Evolutionary conservation across 2,797 vertebrate genomes (phyloP), one percentile per base, ranked within the genome.

Genomic region (Karalla daura): DNA sequence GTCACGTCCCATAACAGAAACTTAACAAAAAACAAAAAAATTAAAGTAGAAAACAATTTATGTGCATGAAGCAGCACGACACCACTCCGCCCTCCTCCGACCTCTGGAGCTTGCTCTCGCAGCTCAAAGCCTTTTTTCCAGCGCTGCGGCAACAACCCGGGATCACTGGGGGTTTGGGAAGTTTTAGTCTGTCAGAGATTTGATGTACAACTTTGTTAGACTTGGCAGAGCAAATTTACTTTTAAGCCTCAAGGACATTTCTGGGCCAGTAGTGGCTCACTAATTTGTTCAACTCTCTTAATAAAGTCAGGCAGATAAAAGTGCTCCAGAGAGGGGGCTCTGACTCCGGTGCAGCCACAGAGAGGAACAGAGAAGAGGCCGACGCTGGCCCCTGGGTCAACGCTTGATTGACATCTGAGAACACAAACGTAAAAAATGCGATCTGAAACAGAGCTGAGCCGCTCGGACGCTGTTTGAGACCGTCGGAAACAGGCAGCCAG

Each of bases 231-330:
- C 32, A 74, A 50, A 70, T 71, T 55, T 55, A 67, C 53, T 79
- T 60, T 62, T 37, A 74, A 77, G 54, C 45, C 63, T 81, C 61
- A 72, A 74, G 70, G 73, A 76, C 64, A 62, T 73, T 79, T 68
- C 67, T 62, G 47, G 66, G 65, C 51, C 35, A 36, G 66, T 7
- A 40, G 41, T 40, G 39, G 54, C 52, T 69, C 55, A 14, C 61
- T 81, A 69, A 76, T 76, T 76, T 78, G 70, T 55, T 53, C 27
- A 50, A 56, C 37, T 37, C 59, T 45, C 25, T 65, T 72, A 64
- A 76, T 76, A 74, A 60, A 65, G 45, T 74, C 41, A 63, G 49
- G 24, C 46, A 68, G 70, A 77, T 61, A 53, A 55, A 76, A 71
- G 20, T 41, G 58, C 45, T 74, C 24, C 36, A 58, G 47, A 63